A percentile compares a stretch with the other conserved stretches of the same genome.
phyloP scores from a whole-genome alignment of 2,888 invertebrate genomes.

The Exephanes ischioxanthus region DNA sequence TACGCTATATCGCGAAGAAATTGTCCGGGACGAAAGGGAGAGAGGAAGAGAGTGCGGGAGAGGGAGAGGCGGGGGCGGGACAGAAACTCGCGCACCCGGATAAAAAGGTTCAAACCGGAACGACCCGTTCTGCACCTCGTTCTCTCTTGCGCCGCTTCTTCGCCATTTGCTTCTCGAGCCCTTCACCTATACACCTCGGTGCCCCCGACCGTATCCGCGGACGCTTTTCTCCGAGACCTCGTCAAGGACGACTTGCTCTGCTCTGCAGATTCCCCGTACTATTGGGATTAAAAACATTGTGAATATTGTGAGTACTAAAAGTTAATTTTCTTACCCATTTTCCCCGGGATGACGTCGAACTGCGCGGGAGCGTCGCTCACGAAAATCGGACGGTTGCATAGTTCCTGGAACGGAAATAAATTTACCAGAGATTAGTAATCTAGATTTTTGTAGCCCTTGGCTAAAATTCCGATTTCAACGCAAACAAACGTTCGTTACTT shows the following conservation, averaged over 20 bases:
- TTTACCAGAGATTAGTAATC: constrained; percentile 44
- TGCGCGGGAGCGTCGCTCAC: constrained; percentile 92
- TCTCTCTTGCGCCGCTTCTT: constrained; percentile 58
- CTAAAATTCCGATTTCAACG: neutral
- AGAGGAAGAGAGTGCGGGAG: constrained; percentile 6
- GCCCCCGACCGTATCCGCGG: constrained; percentile 48
- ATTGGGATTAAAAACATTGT: constrained; percentile 2
- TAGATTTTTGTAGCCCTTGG: neutral
- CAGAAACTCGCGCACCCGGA: constrained; percentile 51
- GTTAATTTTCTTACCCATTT: constrained; percentile 90
- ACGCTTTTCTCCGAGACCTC: constrained; percentile 45
- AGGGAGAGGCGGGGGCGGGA: constrained; percentile 38
- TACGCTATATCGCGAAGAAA: constrained; percentile 70
- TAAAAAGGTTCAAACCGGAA: constrained; percentile 74
- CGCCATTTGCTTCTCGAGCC: constrained; percentile 19
- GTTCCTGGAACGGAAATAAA: constrained; percentile 87
- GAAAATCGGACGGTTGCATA: constrained; percentile 91
- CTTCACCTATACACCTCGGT: constrained; percentile 45
- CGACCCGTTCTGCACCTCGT: constrained; percentile 71
- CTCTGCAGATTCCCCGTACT: constrained; percentile 18
- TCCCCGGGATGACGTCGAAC: constrained; percentile 94
- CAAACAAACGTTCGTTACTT: neutral
- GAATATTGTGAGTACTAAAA: neutral
- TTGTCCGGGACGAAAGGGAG: constrained; percentile 53
- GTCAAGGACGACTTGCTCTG: constrained; percentile 46